Percentiles rank a stretch among this genome's conserved stretches.
These are phyloP conservation scores for Eupithecia pulchellata DNA, from an alignment of 2,888 invertebrate species.

Conservation along the genomic window DNA sequence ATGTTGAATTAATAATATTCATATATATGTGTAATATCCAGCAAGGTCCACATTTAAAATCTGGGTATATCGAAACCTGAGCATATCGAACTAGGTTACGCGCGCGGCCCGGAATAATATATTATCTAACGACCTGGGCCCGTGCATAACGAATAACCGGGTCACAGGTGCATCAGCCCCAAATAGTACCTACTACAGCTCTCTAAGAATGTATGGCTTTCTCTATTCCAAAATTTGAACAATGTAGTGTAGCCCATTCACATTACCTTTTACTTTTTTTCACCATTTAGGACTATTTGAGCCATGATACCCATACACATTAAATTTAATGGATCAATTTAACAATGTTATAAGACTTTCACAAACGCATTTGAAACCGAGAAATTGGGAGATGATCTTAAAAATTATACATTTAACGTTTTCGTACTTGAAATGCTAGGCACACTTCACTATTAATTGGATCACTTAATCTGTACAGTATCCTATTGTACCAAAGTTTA, in stretches of 20 bases:
- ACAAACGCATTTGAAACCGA: no score
- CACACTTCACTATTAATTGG: not conserved
- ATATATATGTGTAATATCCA: not conserved
- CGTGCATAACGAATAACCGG: conserved; percentile 35
- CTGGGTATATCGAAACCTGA: not conserved
- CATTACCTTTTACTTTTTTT: no score
- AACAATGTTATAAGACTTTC: no score
- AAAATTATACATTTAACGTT: no score
- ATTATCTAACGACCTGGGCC: not conserved
- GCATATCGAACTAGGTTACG: not conserved
- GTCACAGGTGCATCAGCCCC: conserved; percentile 39
- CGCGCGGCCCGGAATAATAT: not conserved
- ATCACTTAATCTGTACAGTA: not conserved
- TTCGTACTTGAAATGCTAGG: conserved; percentile 10
- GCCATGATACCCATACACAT: no score
- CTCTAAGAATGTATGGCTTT: not conserved
- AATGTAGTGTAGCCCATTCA: no score
- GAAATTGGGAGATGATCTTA: no score
- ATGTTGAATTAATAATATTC: no score
- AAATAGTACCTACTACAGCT: conserved; percentile 15
- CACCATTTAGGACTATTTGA: no score
- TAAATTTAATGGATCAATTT: no score
- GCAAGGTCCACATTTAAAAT: not conserved
- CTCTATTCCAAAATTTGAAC: no score
- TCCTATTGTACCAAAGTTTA: no score